Base-by-base conservation (phyloP, 2,113 vertebrate species). In the Poeciliopsis retropinna region DNA sequence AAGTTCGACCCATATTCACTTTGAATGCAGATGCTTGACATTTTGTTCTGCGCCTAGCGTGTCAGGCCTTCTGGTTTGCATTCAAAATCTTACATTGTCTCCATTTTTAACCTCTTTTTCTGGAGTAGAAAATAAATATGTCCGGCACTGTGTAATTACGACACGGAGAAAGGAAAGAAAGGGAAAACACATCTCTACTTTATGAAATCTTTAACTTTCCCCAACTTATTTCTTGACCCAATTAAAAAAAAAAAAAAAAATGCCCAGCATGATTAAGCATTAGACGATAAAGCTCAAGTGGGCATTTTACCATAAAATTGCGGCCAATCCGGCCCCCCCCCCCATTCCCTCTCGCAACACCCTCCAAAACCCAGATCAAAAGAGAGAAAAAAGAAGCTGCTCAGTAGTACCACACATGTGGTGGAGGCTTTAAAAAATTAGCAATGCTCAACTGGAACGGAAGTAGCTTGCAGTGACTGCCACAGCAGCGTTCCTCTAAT, bases 371-470 rank as follows among this genome's bases (percentile, higher is more conserved):
- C 77, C 72, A 86, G 83, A 93, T 92, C 88, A 92, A 90, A 91
- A 92, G 51, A n/a, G 51, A 92, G 89, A 60, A 37, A 90, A 88
- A 82, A 77, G 78, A 72, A 89, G 73, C 80, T 73, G 73, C 82
- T 88, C 84, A 85, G 82, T 51, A 83, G 86, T 75, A 72, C 86
- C 85, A 90, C 85, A 89, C 90, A 89, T 93, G 85, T 88, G 90
- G 91, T 87, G 88, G 60, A 81, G 89, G 94, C 84, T 93, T 92
- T 91, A 92, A 93, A 51, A 94, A 94, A 94, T 95, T 95, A 94
- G 92, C 93, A 92, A 93, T 92, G 93, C 93, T 93, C 92, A 91
- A 95, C 90, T 93, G 93, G 91, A 95, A 94, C 93, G 93, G 94
- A 95, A 95, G 91, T 93, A 81, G 80, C 94, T 91, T 91, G 94